Base-by-base conservation (phyloP, 1,140 invertebrate species). In the Trachelipus rathkii region DNA sequence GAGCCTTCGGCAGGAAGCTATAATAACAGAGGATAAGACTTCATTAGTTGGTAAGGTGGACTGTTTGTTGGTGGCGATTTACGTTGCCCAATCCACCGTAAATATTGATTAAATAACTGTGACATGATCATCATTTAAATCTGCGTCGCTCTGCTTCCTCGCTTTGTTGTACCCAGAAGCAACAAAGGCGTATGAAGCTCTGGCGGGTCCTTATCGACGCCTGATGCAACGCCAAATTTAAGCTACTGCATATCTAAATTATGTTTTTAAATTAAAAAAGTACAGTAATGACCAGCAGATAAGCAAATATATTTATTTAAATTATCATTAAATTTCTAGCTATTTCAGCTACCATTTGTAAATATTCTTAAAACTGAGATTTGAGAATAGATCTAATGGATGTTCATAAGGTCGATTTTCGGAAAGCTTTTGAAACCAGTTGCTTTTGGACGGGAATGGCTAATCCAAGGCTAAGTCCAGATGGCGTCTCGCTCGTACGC, bases 21-120 rank as follows among this genome's bases (percentile, higher is more conserved):
- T 33, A 33, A 33, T 33, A 33, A 33, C 33, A 33, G 33, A 60
- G 11, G 50, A 60, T 13, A 60, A 19, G 19, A 60, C 50, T 60
- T 60, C 50, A 60, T 60, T 60, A 60, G 50, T 13, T 60, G 50
- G 50, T 60, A 71, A 74, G 77, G 74, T 72, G 45, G 77, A 46
- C 77, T 78, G 66, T 74, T 78, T 78, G 77, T 78, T 78, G 74
- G 74, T 76, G 77, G 74, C 53, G 79, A 81, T 81, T 81, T 81
- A 81, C 77, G 79, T 77, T 69, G 46, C 73, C 45, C 77, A 81
- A 77, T 78, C 77, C 79, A 75, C 77, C 79, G 79, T 77, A 78
- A 81, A 81, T 81, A 81, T 81, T 81, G 79, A 81, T 81, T 81
- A 81, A 81, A 81, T 81, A 81, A 81, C 79, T 81, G 79, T 81